Evolutionary conservation across 2,888 invertebrate species (phyloP).

Genomic region (Pecten maximus): DNA sequence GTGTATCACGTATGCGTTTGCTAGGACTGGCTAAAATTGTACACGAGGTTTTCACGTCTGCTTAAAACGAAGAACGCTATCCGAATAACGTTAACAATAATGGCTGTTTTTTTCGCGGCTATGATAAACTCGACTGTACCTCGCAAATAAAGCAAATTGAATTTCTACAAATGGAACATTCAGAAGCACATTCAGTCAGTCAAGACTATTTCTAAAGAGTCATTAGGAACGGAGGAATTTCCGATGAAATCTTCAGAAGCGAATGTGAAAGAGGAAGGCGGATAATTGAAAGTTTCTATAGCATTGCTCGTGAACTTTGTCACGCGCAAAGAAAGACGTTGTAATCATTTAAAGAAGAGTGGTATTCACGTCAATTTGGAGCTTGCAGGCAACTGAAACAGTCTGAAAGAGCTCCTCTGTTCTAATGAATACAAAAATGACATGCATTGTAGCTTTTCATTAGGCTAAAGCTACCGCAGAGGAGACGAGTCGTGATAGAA

Average conservation of each 20-base stretch:
- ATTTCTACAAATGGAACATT: constrained; percentile 67
- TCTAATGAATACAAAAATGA: constrained; percentile 54
- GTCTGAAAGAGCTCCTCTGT: constrained; percentile 50
- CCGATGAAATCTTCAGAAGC: constrained; percentile 51
- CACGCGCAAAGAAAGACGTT: constrained; percentile 49
- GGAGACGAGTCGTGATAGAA: constrained; percentile 11
- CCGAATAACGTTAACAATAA: constrained; percentile 48
- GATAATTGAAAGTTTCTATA: constrained; percentile 60
- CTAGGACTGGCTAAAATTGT: constrained; percentile 31
- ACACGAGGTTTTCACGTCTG: constrained; percentile 29
- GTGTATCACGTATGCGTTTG: constrained; percentile 22
- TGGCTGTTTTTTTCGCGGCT: constrained; percentile 53
- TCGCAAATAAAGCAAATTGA: constrained; percentile 60
- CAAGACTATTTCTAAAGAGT: constrained; percentile 54
- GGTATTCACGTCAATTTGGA: constrained; percentile 50
- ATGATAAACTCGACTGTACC: constrained; percentile 51
- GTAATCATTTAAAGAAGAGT: constrained; percentile 57
- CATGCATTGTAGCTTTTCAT: constrained; percentile 49
- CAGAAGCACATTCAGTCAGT: constrained; percentile 53
- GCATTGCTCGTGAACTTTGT: constrained; percentile 57
- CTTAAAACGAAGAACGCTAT: constrained; percentile 14
- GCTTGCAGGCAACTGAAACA: constrained; percentile 47
- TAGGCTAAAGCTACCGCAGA: background rate
- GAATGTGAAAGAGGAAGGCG: constrained; percentile 53
- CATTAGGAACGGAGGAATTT: constrained; percentile 54